phyloP scores from a whole-genome alignment of 2,888 invertebrate species.

The Cephalotes varians region DNA sequence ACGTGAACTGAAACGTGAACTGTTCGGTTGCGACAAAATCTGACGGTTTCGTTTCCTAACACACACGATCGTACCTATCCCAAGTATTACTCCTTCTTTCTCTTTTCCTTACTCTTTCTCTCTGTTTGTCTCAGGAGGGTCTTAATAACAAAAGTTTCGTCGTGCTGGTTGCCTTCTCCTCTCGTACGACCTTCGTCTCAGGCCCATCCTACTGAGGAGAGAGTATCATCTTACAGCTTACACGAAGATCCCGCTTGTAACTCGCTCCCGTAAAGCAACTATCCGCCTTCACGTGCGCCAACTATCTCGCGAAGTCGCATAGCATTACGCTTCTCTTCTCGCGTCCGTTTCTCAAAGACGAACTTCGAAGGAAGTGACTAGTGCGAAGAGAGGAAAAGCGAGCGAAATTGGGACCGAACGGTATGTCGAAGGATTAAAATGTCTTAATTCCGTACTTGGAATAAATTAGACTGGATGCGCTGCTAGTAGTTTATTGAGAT shows the following conservation, averaged over 20 bases:
- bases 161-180: constrained; percentile 57
- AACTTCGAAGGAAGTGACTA: constrained; percentile 32
- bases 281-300: constrained; percentile 43
- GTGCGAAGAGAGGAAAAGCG: constrained; percentile 31
- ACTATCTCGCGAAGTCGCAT: constrained; percentile 71
- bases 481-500: background rate
- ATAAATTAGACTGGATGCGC: constrained; percentile 16
- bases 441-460: background rate
- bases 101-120: background rate
- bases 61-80: constrained; percentile 67
- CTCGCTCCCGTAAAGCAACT: constrained; percentile 73
- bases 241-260: constrained; percentile 77
- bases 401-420: constrained; percentile 10
- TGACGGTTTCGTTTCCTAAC: constrained; percentile 71
- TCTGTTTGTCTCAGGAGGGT: constrained; percentile 51
- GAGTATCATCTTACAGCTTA: constrained; percentile 80
- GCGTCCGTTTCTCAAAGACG: constrained; percentile 64
- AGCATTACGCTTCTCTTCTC: constrained; percentile 73
- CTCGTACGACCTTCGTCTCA: constrained; percentile 66
- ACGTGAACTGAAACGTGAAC: constrained; percentile 71
- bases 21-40: constrained; percentile 67
- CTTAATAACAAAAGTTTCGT: constrained; percentile 77
- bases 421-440: constrained; percentile 6
- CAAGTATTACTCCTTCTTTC: constrained; percentile 51
- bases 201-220: constrained; percentile 64